A percentile compares a stretch with the other conserved stretches of the same genome.
Conservation (phyloP, 2,113 vertebrate species). For the Nesogale talazaci region DNA sequence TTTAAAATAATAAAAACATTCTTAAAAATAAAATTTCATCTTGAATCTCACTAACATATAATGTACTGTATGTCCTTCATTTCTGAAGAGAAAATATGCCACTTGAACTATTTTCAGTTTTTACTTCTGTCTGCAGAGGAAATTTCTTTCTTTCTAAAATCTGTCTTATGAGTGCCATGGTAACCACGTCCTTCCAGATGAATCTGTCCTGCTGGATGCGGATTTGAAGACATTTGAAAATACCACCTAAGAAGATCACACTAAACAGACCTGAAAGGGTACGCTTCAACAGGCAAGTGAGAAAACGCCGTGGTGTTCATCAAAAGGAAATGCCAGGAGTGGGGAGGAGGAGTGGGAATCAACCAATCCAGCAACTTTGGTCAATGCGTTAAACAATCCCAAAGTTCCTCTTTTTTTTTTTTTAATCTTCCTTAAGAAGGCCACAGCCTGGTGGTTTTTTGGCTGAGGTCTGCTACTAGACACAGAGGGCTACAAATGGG, state of each 20-base stretch:
- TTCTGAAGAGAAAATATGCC: conserved; percentile 54
- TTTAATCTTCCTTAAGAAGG: neutral
- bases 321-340: conserved; percentile 57
- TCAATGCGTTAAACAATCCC: neutral
- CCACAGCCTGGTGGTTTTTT: neutral
- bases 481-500: neutral
- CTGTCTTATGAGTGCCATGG: conserved; percentile 75
- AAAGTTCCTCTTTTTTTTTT: neutral
- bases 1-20: neutral
- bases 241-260: conserved; percentile 73
- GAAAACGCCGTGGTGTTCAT: neutral
- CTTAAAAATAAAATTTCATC: conserved; percentile 6
- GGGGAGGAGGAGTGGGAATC: neutral
- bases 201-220: conserved; percentile 49
- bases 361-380: neutral
- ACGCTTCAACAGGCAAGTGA: neutral
- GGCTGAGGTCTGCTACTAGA: neutral
- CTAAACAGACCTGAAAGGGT: conserved; percentile 54
- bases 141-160: conserved; percentile 48
- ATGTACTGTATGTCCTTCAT: conserved; percentile 60
- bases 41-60: conserved; percentile 44
- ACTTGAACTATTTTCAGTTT: conserved; percentile 68
- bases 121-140: conserved; percentile 56
- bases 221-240: conserved; percentile 81
- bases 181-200: conserved; percentile 66